Percentiles rank a stretch among this genome's conserved stretches.
These are phyloP conservation scores for Watsonalla cultraria DNA, from an alignment of 2,888 invertebrate genomes.

Conservation along the genomic window DNA sequence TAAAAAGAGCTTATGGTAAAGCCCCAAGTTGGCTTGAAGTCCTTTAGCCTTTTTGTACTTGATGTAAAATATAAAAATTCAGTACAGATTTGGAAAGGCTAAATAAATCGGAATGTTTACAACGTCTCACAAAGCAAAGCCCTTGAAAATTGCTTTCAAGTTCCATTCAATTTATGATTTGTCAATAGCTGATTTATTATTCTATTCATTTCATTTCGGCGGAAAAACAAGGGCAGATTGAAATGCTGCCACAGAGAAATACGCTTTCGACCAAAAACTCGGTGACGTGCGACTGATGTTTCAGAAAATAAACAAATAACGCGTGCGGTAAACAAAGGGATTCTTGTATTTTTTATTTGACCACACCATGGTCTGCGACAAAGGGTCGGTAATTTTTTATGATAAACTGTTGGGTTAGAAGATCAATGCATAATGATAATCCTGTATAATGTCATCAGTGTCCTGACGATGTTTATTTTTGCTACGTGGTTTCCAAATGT, in stretches of 20 bases:
- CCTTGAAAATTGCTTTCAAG: conserved; percentile 6
- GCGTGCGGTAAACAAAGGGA: conserved; percentile 23
- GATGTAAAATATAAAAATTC: no score
- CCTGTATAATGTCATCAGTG: no score
- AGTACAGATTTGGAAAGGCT: no score
- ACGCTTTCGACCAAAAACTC: neutral
- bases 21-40: no score
- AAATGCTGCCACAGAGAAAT: neutral
- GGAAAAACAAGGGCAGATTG: neutral
- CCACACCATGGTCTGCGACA: conserved; percentile 26
- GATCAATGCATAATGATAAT: no score
- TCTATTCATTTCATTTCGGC: neutral
- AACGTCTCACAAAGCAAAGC: conserved; percentile 4
- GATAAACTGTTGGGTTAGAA: no score
- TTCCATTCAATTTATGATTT: conserved; percentile 4
- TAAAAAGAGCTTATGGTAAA: no score
- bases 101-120: neutral
- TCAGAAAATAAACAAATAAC: conserved; percentile 15
- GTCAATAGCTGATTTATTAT: conserved; percentile 1
- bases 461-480: no score
- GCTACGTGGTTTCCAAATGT: no score
- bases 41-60: no score
- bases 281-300: conserved; percentile 16
- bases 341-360: conserved; percentile 45
- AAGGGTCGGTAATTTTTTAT: conserved; percentile 13